Percentiles rank a stretch among this genome's conserved stretches.
Conservation (phyloP, 2,797 vertebrate species). For the Hapalemur alaotrensis region DNA sequence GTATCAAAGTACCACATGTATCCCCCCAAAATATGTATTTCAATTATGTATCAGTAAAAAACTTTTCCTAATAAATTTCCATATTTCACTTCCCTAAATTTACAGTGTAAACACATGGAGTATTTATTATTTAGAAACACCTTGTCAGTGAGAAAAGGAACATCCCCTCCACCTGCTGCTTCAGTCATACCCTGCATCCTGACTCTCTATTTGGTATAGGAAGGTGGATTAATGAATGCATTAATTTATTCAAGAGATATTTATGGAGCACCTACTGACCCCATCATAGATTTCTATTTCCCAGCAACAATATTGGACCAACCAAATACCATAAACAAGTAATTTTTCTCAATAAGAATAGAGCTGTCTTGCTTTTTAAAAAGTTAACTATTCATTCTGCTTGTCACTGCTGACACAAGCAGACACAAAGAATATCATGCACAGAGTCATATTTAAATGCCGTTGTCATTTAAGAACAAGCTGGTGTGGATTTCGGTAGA, state of each 20-base stretch:
- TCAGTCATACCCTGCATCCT: neutral
- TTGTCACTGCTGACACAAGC: neutral
- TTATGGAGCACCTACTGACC: neutral
- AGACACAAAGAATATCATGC: too few species aligned
- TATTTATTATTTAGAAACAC: neutral
- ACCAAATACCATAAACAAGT: neutral
- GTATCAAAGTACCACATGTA: neutral
- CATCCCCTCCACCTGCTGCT: fast-evolving
- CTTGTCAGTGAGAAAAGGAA: neutral
- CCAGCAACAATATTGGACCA: neutral
- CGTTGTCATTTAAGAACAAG: neutral
- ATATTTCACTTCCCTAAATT: neutral
- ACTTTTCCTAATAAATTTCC: neutral
- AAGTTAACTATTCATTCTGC: neutral
- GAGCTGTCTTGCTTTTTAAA: neutral
- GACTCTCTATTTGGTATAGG: neutral
- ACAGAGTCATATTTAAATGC: neutral
- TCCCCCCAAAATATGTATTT: neutral
- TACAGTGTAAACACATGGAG: neutral
- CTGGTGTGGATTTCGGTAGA: neutral
- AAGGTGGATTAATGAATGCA: neutral
- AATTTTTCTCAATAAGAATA: neutral
- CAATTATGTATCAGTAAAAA: neutral
- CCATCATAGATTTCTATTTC: neutral
- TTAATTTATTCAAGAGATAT: neutral